Evolutionary conservation across 2,113 vertebrate genomes (phyloP).

Genomic region (Alouatta palliata): DNA sequence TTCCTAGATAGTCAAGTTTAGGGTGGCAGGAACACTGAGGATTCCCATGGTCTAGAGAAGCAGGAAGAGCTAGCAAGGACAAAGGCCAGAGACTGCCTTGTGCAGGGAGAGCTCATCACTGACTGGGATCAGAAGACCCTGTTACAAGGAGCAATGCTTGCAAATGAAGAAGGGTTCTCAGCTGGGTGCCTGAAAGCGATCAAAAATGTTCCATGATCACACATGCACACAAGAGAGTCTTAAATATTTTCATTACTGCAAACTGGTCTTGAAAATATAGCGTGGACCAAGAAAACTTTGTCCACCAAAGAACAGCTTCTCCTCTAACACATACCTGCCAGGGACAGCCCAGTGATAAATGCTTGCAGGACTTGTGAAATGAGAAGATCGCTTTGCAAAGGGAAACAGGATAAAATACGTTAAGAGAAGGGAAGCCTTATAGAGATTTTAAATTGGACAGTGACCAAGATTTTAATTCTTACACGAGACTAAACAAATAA

Average conservation of each 20-base stretch:
- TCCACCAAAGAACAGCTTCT: background rate
- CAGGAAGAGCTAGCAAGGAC: background rate
- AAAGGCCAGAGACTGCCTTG: background rate
- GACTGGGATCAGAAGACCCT: background rate
- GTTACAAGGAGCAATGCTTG: background rate
- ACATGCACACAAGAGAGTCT: background rate
- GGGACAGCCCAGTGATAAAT: background rate
- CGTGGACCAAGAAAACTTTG: background rate
- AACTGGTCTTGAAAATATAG: background rate
- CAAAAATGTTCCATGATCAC: background rate
- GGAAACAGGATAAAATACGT: background rate
- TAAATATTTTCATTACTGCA: background rate
- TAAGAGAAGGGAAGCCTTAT: background rate
- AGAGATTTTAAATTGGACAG: background rate
- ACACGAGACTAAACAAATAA: background rate
- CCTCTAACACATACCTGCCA: background rate
- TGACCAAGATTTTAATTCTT: background rate
- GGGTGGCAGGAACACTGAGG: background rate
- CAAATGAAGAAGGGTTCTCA: background rate
- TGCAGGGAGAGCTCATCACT: background rate
- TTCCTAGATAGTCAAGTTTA: background rate
- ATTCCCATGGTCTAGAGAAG: background rate
- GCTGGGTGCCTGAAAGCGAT: background rate
- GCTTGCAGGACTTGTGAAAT: background rate
- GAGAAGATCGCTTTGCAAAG: background rate